Base-by-base conservation (phyloP, 1,140 invertebrate genomes). In the Lasaia peninsularis region DNA sequence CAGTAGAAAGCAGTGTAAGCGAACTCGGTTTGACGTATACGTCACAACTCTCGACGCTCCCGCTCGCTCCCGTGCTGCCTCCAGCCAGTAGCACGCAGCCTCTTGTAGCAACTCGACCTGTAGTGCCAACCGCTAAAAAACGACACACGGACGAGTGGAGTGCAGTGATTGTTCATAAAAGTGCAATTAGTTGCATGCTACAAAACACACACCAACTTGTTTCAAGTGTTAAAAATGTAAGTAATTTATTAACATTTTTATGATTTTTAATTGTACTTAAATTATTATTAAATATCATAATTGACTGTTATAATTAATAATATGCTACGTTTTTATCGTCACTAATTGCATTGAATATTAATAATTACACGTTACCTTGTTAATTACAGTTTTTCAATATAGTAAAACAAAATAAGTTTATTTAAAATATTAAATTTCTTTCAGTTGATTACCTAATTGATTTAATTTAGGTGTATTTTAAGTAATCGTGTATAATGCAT, bases 21-120 rank as follows among this genome's bases (percentile, higher is more conserved):
- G 52, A 34, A 60, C 58, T 16, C 31, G 37, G 67, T 64, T 49
- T 63, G 65, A 73, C 65, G 67, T 65, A 52, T 60, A 65, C 69
- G 64, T 71, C 75, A 70, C 31, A 65, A 60, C 57, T 64, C 62
- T 63, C 35, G 60, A 62, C 56, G 63, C 67, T 70, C 67, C 73
- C 67, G 68, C 61, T 70, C 71, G 68, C 63, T 73, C 73, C 63
- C 71, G 63, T 64, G 58, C 40, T 54, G 49, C 52, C 48, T 80
- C 78, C 24, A 44, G 14, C 18, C 37, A 84, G 80, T 84, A 76
- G 65, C 67, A 77, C 74, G 69, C 78, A 81, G 80, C 75, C 78
- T 81, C 77, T 80, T 60, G 71, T 33, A 73, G 69, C 49, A 67
- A 67, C 72, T 67, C 65, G 74, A 56, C 52, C 59, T 56, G 52